phyloP scores from a whole-genome alignment of 2,113 vertebrate genomes.

The Oncorhynchus tshawytscha region DNA sequence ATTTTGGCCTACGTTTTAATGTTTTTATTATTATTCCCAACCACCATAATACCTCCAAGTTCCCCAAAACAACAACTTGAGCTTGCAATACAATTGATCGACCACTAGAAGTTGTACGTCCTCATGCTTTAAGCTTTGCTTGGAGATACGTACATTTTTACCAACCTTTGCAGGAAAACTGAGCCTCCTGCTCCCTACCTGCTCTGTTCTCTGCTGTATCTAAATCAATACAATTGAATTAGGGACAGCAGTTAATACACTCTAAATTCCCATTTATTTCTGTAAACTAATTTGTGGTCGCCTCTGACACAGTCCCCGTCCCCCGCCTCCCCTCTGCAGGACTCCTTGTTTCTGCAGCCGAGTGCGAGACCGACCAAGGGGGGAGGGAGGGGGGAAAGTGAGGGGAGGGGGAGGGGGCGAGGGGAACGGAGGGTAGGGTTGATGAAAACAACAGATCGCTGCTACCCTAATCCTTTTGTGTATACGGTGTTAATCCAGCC shows the following conservation, averaged over 20 bases:
- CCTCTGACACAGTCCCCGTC: slow-evolving; percentile 12
- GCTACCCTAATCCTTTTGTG: slow-evolving; percentile 73
- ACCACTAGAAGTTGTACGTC: too few species aligned
- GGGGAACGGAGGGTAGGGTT: slow-evolving; percentile 54
- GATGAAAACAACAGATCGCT: slow-evolving; percentile 74
- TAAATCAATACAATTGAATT: neutral
- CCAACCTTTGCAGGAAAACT: neutral
- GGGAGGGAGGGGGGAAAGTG: slow-evolving; percentile 25
- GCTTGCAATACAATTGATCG: too few species aligned
- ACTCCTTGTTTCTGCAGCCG: slow-evolving; percentile 8
- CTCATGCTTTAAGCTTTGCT: too few species aligned
- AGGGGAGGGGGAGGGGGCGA: slow-evolving; percentile 18
- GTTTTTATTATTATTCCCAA: too few species aligned
- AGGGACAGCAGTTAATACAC: neutral
- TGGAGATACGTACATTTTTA: too few species aligned
- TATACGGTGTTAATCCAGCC: slow-evolving; percentile 66
- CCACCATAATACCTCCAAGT: too few species aligned
- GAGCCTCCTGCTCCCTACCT: too few species aligned
- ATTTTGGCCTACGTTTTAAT: too few species aligned
- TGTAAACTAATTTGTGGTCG: slow-evolving; percentile 28
- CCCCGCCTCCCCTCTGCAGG: slow-evolving; percentile 10
- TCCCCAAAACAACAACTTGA: too few species aligned
- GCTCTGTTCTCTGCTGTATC: too few species aligned
- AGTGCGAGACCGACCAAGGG: slow-evolving; percentile 23
- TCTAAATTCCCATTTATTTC: slow-evolving; percentile 21